These are phyloP conservation scores for Cryptus viduatorius DNA, from an alignment of 2,888 invertebrate species.

Conservation along the genomic window DNA sequence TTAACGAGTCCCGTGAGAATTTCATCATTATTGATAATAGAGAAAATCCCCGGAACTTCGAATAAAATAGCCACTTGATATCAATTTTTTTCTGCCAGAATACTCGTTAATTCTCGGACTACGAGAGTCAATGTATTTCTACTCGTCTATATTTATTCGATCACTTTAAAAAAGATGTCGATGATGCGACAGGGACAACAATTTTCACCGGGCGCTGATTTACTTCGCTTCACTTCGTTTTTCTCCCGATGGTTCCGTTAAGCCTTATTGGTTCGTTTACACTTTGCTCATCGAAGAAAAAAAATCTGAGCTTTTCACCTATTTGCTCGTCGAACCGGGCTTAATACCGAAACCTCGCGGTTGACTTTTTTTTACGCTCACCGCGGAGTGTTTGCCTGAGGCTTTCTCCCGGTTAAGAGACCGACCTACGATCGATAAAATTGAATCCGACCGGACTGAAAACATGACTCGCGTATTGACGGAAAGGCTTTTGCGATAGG, in stretches of 20 bases:
- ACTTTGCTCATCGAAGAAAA: constrained; percentile 11
- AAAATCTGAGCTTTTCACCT: background rate
- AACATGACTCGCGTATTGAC: constrained; percentile 31
- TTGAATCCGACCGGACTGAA: constrained; percentile 29
- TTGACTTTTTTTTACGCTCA: background rate
- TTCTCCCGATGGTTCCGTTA: background rate
- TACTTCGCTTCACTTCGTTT: background rate
- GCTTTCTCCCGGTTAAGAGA: background rate
- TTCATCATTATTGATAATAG: too few relatives aligned
- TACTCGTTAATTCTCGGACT: background rate
- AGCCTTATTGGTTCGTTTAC: constrained; percentile 25
- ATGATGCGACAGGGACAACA: background rate
- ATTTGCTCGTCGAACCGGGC: constrained; percentile 26
- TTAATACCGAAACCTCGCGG: background rate
- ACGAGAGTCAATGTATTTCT: background rate
- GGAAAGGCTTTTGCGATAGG: constrained; percentile 33
- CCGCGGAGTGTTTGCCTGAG: background rate
- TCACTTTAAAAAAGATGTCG: background rate
- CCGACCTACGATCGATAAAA: constrained; percentile 34
- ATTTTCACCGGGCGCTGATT: background rate
- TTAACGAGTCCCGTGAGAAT: too few relatives aligned
- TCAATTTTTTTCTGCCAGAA: background rate
- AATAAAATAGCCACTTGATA: background rate
- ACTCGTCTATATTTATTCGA: background rate
- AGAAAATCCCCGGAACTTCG: too few relatives aligned